A percentile compares a stretch with the other conserved stretches of the same genome.
These are phyloP conservation scores for fruit fly (Drosophila melanogaster) DNA, from an alignment of 1,140 invertebrate genomes.

Conservation along the genomic window DNA sequence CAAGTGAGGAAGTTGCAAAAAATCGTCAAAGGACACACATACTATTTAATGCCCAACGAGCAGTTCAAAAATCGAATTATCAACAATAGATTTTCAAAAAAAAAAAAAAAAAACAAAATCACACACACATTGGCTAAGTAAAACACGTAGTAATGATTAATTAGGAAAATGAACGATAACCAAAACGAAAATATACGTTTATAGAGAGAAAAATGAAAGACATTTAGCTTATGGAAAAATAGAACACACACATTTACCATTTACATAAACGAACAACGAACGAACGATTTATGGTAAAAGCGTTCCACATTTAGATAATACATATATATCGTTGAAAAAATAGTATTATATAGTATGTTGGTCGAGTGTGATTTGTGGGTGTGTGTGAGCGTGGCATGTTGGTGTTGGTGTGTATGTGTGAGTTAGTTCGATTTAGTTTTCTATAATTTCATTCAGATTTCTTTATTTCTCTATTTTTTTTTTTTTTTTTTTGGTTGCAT, in stretches of 20 bases:
- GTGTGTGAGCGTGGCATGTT: conserved; percentile 30
- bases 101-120: not conserved
- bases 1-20: too few species aligned
- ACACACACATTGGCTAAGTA: conserved; percentile 1
- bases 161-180: not conserved
- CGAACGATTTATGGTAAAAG: conserved; percentile 84
- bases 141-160: conserved; percentile 2
- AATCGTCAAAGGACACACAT: not conserved
- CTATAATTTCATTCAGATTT: conserved; percentile 17
- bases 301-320: conserved; percentile 84
- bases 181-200: conserved; percentile 10
- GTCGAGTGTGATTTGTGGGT: conserved; percentile 26
- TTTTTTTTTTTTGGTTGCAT: conserved; percentile 27
- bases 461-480: conserved; percentile 21
- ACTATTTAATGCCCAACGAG: not conserved
- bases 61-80: not conserved
- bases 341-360: conserved; percentile 46
- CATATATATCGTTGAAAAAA: conserved; percentile 77
- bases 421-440: conserved; percentile 55
- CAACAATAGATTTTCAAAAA: not conserved
- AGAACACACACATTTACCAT: conserved; percentile 82
- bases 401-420: conserved; percentile 37
- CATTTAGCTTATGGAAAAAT: conserved; percentile 77
- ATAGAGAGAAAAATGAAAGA: conserved; percentile 50
- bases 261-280: conserved; percentile 84